Base-by-base conservation (phyloP, 2,888 invertebrate genomes). In the Alsophila aescularia region DNA sequence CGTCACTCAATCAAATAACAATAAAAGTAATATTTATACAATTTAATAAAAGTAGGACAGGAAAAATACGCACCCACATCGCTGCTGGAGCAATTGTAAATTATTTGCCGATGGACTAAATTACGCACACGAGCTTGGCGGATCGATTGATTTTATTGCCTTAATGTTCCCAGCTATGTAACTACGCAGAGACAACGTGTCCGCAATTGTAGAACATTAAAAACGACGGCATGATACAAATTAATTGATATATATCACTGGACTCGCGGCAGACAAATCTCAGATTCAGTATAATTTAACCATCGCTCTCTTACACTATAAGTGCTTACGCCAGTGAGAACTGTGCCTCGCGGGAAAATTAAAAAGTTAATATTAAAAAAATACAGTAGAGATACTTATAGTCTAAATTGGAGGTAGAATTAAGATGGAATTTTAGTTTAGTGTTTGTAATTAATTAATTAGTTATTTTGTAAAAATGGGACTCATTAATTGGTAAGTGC, bases 181-280 rank as follows among this genome's bases (percentile, higher is more conserved):
- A 41, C 31, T 51, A 52, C 52, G 45, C 39, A 50, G 42, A 45
- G 42, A 31, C 21, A 18, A 40, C 40, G 21, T 52, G 58, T 51
- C 43, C 34, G 53, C 65, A 69, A 70, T 71, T 67, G 65, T 56
- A 47, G 59, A 48, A 58, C 62, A 59, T 66, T 67, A 75, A 76
- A 76, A 77, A 78, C 69, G 64, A 67, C 78, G 82, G 77, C 81
- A 78, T 56, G 61, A 63, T 51, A 68, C 70, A 66, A 83, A 81
- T 85, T 87, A 86, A 88, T 89, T 88, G 86, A 87, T 81, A 78
- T 83, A 84, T 79, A 80, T 76, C 70, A 67, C 67, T 60, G 66
- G 63, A 63, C 49, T 64, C 63, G 66, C 58, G 40, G 39, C 51
- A 44, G 64, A 65, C 72, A 83, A 85, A 85, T 84, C 81, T 81